phyloP scores from a whole-genome alignment of 64 coral and sea anemone species.

The Pocillopora damicornis region DNA sequence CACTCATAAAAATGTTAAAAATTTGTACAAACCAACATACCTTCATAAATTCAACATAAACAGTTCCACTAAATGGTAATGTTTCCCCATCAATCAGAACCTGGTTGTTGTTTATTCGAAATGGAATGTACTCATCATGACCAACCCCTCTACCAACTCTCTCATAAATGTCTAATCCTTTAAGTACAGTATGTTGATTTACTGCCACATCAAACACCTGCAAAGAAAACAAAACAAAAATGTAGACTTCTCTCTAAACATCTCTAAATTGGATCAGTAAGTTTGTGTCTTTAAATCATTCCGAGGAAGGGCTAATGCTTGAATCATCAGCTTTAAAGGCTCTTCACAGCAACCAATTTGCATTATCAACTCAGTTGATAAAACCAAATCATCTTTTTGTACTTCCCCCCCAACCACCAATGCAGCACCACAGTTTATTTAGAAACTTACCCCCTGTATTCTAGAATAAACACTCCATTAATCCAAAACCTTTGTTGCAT shows the following conservation, averaged over 20 bases:
- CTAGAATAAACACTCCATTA: too few relatives aligned
- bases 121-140: conserved; percentile 95
- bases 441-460: too few relatives aligned
- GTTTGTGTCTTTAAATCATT: too few relatives aligned
- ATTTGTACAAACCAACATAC: conserved; percentile 8
- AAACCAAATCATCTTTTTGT: too few relatives aligned
- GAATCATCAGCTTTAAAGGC: too few relatives aligned
- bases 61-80: conserved; percentile 69
- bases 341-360: too few relatives aligned
- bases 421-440: too few relatives aligned
- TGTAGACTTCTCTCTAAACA: background rate
- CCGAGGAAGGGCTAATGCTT: too few relatives aligned
- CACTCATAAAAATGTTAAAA: background rate
- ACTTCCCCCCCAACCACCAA: too few relatives aligned
- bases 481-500: too few relatives aligned
- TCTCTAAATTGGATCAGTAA: too few relatives aligned
- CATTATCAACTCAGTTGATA: too few relatives aligned
- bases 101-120: conserved; percentile 80
- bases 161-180: conserved; percentile 97
- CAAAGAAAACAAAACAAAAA: conserved; percentile 2
- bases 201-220: conserved; percentile 97
- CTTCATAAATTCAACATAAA: conserved; percentile 98
- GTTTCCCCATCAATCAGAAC: conserved; percentile 73
- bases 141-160: conserved; percentile 90
- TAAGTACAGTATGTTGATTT: conserved; percentile 79